These are phyloP conservation scores for Chymomyza caudatula DNA, from an alignment of 2,888 invertebrate species.

Conservation along the genomic window DNA sequence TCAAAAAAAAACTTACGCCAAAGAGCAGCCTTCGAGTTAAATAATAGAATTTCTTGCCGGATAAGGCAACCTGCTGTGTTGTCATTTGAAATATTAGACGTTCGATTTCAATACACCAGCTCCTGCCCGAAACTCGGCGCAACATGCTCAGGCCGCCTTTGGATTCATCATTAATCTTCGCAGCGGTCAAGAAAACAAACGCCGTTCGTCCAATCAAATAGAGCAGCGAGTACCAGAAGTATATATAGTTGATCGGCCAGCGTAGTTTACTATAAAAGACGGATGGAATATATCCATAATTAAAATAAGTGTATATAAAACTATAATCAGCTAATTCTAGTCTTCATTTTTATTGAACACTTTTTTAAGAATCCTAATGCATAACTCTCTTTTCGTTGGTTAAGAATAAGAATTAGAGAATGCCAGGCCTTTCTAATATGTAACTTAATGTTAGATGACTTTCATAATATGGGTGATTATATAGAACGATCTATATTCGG, in stretches of 20 bases:
- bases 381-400: too few relatives aligned
- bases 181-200: constrained; percentile 80
- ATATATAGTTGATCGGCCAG: constrained; percentile 79
- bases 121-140: constrained; percentile 72
- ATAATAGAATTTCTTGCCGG: constrained; percentile 82
- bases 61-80: constrained; percentile 80
- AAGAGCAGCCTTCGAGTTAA: constrained; percentile 81
- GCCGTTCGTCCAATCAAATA: constrained; percentile 80
- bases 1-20: constrained; percentile 77
- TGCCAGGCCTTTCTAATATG: too few relatives aligned
- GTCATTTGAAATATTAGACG: constrained; percentile 81
- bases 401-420: too few relatives aligned
- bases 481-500: too few relatives aligned
- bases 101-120: constrained; percentile 78
- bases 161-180: constrained; percentile 81
- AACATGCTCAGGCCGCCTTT: constrained; percentile 79
- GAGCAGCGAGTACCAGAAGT: constrained; percentile 80
- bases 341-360: too few relatives aligned
- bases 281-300: too few relatives aligned
- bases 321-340: too few relatives aligned
- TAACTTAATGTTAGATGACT: too few relatives aligned
- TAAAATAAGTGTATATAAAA: too few relatives aligned
- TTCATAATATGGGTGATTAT: too few relatives aligned
- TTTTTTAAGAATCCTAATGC: too few relatives aligned
- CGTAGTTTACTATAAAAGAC: constrained; percentile 68